Conservation (phyloP, 2,113 vertebrate species). For the Scomber scombrus region DNA sequence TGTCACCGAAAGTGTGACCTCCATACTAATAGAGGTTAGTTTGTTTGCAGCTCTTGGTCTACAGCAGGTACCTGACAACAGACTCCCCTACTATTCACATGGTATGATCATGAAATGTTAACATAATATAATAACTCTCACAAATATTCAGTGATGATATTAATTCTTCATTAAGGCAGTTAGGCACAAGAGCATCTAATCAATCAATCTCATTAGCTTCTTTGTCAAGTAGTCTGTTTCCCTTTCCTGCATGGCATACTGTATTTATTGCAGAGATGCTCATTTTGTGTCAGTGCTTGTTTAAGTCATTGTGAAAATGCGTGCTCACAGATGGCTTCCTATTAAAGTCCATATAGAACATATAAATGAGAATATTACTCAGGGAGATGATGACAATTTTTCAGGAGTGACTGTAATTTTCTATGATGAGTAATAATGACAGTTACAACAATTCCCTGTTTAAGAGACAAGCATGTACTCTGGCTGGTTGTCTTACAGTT, state of each 20-base stretch:
- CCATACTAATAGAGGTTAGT: constrained; percentile 62
- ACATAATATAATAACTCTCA: constrained; percentile 54
- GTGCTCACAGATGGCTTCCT: constrained; percentile 52
- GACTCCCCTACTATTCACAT: neutral
- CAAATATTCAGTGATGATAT: constrained; percentile 67
- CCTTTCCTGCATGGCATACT: constrained; percentile 29
- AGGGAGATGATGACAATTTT: constrained; percentile 46
- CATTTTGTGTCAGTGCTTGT: constrained; percentile 54
- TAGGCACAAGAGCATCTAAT: constrained; percentile 62
- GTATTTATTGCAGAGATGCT: constrained; percentile 50
- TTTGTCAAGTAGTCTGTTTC: constrained; percentile 51
- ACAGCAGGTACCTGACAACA: constrained; percentile 47
- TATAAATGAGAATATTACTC: constrained; percentile 62
- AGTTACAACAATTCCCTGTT: constrained; percentile 22
- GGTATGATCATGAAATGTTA: constrained; percentile 39
- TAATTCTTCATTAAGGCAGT: constrained; percentile 73
- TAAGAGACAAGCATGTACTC: constrained; percentile 51
- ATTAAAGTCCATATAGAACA: constrained; percentile 46
- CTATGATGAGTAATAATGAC: constrained; percentile 45
- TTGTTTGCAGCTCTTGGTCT: constrained; percentile 36
- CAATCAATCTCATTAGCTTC: constrained; percentile 68
- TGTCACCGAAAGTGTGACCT: constrained; percentile 69
- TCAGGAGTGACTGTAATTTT: constrained; percentile 47
- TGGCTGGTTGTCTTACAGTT: constrained; percentile 12
- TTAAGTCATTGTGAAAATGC: constrained; percentile 47